Percentiles rank a stretch among this genome's conserved stretches.
Conservation (phyloP, 2,888 invertebrate genomes). For the Ariolimax columbianus region DNA sequence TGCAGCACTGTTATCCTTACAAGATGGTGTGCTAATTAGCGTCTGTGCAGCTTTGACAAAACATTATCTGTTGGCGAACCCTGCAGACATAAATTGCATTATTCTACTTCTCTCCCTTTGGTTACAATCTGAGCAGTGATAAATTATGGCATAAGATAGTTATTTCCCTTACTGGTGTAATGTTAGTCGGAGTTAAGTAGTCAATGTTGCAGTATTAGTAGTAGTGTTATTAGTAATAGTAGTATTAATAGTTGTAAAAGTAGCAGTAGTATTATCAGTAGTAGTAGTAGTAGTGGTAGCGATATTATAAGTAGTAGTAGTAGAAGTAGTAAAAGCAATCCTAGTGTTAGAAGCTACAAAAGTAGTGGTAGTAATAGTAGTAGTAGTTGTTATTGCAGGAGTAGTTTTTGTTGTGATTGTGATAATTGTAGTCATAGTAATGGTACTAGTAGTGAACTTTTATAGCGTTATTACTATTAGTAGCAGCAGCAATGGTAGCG, state of each 20-base stretch:
- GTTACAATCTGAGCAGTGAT: too few relatives aligned
- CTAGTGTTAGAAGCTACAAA: not conserved
- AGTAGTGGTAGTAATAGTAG: not conserved
- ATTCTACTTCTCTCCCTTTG: not conserved
- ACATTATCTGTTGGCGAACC: constrained; percentile 9
- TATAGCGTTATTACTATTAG: constrained; percentile 27
- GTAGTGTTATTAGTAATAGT: not conserved
- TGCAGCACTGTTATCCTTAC: not conserved
- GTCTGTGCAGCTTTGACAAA: constrained; percentile 11
- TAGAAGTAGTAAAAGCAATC: too few relatives aligned
- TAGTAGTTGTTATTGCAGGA: not conserved
- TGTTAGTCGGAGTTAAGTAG: not conserved
- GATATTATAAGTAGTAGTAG: not conserved
- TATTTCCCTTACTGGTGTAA: not conserved
- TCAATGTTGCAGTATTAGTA: not conserved
- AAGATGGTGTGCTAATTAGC: not conserved
- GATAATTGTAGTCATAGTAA: not conserved
- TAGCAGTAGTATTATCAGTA: not conserved
- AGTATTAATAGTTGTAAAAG: not conserved
- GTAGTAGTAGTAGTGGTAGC: not conserved
- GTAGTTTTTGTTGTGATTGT: not conserved
- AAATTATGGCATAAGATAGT: not conserved
- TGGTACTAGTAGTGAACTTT: not conserved
- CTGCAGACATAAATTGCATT: not conserved
- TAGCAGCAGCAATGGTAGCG: not conserved